Conservation (phyloP, 2,888 invertebrate genomes). For the Agonopterix alstromeriana region DNA sequence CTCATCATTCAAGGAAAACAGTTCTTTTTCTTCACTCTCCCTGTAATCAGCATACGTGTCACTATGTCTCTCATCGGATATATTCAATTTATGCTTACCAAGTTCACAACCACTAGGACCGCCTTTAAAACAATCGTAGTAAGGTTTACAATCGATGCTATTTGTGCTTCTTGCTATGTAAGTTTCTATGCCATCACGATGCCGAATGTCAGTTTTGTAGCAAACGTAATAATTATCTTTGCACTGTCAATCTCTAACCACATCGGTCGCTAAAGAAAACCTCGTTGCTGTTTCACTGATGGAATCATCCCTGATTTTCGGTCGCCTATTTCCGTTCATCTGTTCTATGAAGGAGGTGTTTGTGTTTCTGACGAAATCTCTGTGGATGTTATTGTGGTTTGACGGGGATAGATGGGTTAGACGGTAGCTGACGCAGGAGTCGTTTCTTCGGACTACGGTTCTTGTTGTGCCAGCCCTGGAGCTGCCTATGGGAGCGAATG, state of each 20-base stretch:
- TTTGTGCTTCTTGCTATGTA: conserved; percentile 59
- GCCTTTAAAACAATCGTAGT: conserved; percentile 65
- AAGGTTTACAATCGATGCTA: conserved; percentile 64
- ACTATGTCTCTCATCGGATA: conserved; percentile 49
- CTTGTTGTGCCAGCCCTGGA: conserved; percentile 61
- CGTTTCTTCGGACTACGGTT: conserved; percentile 62
- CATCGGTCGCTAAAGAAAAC: conserved; percentile 59
- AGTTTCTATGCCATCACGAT: conserved; percentile 40
- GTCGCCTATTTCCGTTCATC: conserved; percentile 54
- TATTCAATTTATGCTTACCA: conserved; percentile 16
- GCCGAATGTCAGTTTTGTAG: conserved; percentile 31
- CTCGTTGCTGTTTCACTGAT: conserved; percentile 60
- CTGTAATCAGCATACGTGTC: conserved; percentile 57
- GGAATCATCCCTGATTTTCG: conserved; percentile 56
- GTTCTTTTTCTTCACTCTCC: conserved; percentile 35
- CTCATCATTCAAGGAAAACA: conserved; percentile 33
- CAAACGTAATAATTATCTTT: conserved; percentile 33
- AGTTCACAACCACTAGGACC: conserved; percentile 17
- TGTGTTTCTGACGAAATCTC: conserved; percentile 56
- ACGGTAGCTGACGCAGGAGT: conserved; percentile 64
- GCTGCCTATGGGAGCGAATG: conserved; percentile 63
- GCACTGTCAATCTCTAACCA: conserved; percentile 61
- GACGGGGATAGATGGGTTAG: conserved; percentile 66
- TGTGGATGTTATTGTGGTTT: conserved; percentile 56
- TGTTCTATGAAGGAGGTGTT: conserved; percentile 70